These are phyloP conservation scores for Dynastes hyllus DNA, from an alignment of 2,888 invertebrate species.

Conservation along the genomic window DNA sequence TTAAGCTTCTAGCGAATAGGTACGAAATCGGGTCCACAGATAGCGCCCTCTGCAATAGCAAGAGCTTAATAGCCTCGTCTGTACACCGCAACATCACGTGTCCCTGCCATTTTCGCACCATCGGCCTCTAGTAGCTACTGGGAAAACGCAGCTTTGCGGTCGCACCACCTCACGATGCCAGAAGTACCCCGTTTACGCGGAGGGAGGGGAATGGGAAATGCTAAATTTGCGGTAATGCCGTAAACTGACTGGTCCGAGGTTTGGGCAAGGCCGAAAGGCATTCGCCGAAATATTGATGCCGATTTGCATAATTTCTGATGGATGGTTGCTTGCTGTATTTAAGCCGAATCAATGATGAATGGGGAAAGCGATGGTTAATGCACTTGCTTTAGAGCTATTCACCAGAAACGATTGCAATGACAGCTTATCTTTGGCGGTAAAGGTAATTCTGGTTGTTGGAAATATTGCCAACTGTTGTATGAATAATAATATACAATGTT, in stretches of 20 bases:
- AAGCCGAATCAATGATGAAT: background rate
- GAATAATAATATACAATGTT: too few relatives aligned
- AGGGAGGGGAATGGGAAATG: background rate
- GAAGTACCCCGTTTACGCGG: background rate
- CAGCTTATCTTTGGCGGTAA: too few relatives aligned
- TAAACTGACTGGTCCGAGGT: constrained; percentile 5
- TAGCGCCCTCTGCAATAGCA: too few relatives aligned
- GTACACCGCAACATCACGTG: too few relatives aligned
- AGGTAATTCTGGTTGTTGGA: too few relatives aligned
- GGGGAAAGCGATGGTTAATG: background rate
- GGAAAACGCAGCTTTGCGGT: background rate
- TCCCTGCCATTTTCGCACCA: too few relatives aligned
- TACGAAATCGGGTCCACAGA: background rate
- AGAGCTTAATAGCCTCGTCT: too few relatives aligned
- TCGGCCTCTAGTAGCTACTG: background rate
- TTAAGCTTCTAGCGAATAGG: background rate
- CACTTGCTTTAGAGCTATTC: too few relatives aligned
- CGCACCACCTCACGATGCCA: background rate
- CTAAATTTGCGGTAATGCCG: constrained; percentile 31
- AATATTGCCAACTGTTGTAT: too few relatives aligned
- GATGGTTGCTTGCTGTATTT: background rate
- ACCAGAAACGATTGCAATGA: too few relatives aligned
- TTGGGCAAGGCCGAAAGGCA: too few relatives aligned
- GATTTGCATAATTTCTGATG: constrained; percentile 34
- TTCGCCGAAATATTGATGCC: constrained; percentile 17